Base-by-base conservation (phyloP, 1,140 invertebrate genomes). In the Drosophila seguyi region DNA sequence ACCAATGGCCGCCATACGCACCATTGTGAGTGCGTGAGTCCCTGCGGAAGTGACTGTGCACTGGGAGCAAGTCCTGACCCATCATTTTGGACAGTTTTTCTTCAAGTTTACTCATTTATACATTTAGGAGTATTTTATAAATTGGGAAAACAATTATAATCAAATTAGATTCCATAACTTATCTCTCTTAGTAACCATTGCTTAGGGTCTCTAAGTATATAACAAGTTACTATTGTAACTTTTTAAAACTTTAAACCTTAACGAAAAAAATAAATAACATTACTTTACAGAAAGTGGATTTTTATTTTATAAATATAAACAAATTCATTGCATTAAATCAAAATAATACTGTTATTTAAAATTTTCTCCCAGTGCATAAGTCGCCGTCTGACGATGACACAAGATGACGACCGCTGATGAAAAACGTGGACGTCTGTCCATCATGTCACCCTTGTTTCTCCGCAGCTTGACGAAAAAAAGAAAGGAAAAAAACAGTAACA, bases 381-480 rank as follows among this genome's bases (percentile, higher is more conserved):
- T 71, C 80, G 77, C 62, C 66, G 69, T 58, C 68, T 85, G 85
- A 59, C 85, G 85, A 91, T 87, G 87, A 74, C 86, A 90, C 87
- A 81, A 90, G 82, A 90, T 86, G 86, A 91, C 87, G 86, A 90
- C 82, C 87, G 76, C 68, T 90, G 86, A 91, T 90, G 86, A 90
- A 90, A 90, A 90, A 79, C 84, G 85, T 88, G 82, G 86, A 91
- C 79, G 87, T 79, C 83, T 91, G 86, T 90, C 82, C 86, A 73
- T 90, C 86, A 90, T 79, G 82, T 75, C 87, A 90, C 86, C 86
- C 86, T 87, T 78, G 82, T 90, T 84, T 81, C 59, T 44, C 58
- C 29, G 52, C 39, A 66, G 62, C 25, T 39, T 57, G 45, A 57
- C 48, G 48, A 73, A 61, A 63, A 60, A 78, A 29, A 48, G 41